These are phyloP conservation scores for Caenorhabditis sp. DNA, from an alignment of 2,888 invertebrate genomes.

Conservation along the genomic window DNA sequence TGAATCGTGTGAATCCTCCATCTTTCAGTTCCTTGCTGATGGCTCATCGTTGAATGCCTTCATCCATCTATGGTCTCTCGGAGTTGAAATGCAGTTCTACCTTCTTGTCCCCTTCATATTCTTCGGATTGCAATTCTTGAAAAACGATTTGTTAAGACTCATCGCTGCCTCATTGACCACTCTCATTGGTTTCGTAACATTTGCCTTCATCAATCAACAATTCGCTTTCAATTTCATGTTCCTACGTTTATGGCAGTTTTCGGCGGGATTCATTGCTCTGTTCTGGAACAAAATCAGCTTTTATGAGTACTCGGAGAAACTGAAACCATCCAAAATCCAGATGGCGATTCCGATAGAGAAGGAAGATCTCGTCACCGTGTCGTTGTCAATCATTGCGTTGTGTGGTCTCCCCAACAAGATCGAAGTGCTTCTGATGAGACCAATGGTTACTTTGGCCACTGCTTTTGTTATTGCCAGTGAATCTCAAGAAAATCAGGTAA, in stretches of 20 bases:
- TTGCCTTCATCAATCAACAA: conserved; percentile 53
- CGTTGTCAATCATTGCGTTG: conserved; percentile 21
- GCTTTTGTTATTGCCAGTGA: conserved; percentile 46
- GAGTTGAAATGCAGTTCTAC: conserved; percentile 65
- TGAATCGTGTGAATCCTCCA: background rate
- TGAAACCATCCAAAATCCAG: conserved; percentile 47
- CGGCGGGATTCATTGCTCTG: conserved; percentile 51
- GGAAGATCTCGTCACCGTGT: conserved; percentile 14
- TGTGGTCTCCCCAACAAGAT: conserved; percentile 45
- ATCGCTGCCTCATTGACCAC: conserved; percentile 28
- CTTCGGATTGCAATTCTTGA: conserved; percentile 40
- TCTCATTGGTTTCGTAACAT: conserved; percentile 29
- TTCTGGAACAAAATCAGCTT: conserved; percentile 53
- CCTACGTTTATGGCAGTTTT: conserved; percentile 63
- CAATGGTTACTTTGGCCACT: conserved; percentile 45
- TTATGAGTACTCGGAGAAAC: conserved; percentile 49
- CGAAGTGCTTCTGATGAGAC: conserved; percentile 32
- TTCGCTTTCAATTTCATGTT: conserved; percentile 66
- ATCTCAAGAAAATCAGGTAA: conserved; percentile 39
- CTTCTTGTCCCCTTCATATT: conserved; percentile 63
- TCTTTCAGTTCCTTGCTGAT: conserved; percentile 60
- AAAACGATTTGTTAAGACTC: conserved; percentile 45
- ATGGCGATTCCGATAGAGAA: conserved; percentile 20
- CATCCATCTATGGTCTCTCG: conserved; percentile 62
- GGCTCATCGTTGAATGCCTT: conserved; percentile 61